Percentiles rank a stretch among this genome's conserved stretches.
Evolutionary conservation across 2,113 vertebrate genomes (phyloP).

Genomic region (Nothoprocta perdicaria): DNA sequence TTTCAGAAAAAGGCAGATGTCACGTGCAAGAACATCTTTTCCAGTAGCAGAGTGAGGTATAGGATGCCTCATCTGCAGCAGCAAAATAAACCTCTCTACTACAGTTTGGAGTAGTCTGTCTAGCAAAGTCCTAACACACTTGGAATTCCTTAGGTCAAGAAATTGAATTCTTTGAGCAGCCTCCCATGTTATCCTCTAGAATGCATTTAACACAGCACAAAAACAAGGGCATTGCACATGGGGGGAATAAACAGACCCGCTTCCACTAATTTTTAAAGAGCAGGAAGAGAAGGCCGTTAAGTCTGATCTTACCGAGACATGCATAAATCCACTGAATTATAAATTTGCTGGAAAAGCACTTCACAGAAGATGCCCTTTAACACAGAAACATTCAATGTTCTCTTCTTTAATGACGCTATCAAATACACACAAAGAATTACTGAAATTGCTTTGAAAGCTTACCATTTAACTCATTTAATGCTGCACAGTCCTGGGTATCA

Average conservation of each 20-base stretch:
- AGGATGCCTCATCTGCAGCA: background rate
- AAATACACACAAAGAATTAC: background rate
- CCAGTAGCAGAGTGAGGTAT: background rate
- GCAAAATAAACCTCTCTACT: background rate
- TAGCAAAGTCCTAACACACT: background rate
- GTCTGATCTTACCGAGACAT: background rate
- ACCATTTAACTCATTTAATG: background rate
- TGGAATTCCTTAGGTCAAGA: background rate
- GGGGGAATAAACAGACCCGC: conserved; percentile 12
- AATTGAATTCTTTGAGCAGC: background rate
- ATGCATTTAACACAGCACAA: background rate
- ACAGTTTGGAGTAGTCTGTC: background rate
- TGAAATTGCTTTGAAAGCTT: background rate
- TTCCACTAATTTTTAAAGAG: background rate
- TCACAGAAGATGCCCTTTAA: background rate
- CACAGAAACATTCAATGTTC: background rate
- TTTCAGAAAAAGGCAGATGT: background rate
- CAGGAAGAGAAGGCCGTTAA: background rate
- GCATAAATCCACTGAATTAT: background rate
- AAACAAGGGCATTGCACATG: background rate
- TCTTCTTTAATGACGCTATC: background rate
- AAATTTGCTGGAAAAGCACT: conserved; percentile 5
- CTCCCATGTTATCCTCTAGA: background rate
- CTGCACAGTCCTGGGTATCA: background rate
- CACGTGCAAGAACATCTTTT: background rate